These are phyloP conservation scores for Crematogaster levior DNA, from an alignment of 2,888 invertebrate species.

Conservation along the genomic window DNA sequence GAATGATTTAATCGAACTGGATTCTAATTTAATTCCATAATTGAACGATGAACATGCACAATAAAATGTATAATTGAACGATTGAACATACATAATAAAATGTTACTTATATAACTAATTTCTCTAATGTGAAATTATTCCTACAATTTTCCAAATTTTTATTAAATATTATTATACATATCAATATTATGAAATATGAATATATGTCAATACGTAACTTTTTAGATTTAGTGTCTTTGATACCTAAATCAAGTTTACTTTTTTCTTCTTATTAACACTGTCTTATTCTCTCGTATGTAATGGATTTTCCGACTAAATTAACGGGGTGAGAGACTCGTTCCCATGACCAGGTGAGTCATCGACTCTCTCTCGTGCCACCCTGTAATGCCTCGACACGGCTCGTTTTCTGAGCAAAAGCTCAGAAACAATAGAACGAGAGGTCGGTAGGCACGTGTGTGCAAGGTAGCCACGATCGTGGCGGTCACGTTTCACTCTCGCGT, in stretches of 20 bases:
- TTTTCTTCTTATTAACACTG: background rate
- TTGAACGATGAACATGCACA: no score
- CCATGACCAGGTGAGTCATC: constrained; percentile 79
- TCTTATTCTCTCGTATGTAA: background rate
- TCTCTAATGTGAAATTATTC: background rate
- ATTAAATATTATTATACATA: background rate
- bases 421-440: constrained; percentile 82
- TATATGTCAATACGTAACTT: background rate
- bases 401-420: constrained; percentile 77
- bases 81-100: background rate
- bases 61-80: no score
- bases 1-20: background rate
- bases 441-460: constrained; percentile 72
- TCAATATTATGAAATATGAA: background rate
- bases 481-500: constrained; percentile 78
- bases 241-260: background rate
- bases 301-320: background rate
- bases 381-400: constrained; percentile 69
- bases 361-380: constrained; percentile 64
- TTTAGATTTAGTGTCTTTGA: background rate
- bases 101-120: background rate
- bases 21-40: background rate
- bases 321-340: constrained; percentile 3
- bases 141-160: background rate
- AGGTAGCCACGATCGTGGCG: constrained; percentile 78